phyloP scores from a whole-genome alignment of 1,140 invertebrate species.

The Leucophenga varia region DNA sequence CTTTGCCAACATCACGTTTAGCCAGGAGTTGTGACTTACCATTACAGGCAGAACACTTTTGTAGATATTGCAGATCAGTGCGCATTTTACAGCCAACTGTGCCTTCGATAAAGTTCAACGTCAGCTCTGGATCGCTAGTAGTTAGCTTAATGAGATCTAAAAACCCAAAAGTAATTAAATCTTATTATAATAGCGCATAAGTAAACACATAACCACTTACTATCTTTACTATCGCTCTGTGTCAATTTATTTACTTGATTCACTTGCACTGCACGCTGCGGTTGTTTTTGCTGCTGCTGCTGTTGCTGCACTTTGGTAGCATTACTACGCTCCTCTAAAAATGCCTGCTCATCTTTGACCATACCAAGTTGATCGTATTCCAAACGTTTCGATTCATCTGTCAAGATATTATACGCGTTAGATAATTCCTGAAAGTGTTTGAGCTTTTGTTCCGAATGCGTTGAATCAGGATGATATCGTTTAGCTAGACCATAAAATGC shows the following conservation, averaged over 20 bases:
- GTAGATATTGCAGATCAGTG: slow-evolving; percentile 30
- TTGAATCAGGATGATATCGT: slow-evolving; percentile 72
- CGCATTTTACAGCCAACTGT: slow-evolving; percentile 43
- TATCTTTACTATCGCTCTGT: slow-evolving; percentile 9
- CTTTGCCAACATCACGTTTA: slow-evolving; percentile 31
- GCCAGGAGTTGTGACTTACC: slow-evolving; percentile 40
- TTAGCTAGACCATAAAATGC: slow-evolving; percentile 77
- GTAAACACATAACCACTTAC: slow-evolving; percentile 16
- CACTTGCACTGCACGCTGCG: no score
- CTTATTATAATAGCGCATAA: not conserved
- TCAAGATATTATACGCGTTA: slow-evolving; percentile 82
- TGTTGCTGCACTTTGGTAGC: not conserved
- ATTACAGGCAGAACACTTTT: slow-evolving; percentile 41
- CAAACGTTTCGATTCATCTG: slow-evolving; percentile 74
- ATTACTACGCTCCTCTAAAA: slow-evolving; percentile 33
- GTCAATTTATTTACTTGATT: not conserved
- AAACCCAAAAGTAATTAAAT: no score
- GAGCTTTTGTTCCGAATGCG: slow-evolving; percentile 66
- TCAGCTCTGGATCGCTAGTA: slow-evolving; percentile 23
- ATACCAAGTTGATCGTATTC: slow-evolving; percentile 67
- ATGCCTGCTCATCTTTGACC: slow-evolving; percentile 35
- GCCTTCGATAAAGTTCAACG: slow-evolving; percentile 36
- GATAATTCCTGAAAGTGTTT: slow-evolving; percentile 85
- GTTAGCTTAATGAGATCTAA: slow-evolving; percentile 32
- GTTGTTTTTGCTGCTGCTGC: no score